Evolutionary conservation across 2,113 vertebrate species (phyloP).

Genomic region (Daubentonia madagascariensis): DNA sequence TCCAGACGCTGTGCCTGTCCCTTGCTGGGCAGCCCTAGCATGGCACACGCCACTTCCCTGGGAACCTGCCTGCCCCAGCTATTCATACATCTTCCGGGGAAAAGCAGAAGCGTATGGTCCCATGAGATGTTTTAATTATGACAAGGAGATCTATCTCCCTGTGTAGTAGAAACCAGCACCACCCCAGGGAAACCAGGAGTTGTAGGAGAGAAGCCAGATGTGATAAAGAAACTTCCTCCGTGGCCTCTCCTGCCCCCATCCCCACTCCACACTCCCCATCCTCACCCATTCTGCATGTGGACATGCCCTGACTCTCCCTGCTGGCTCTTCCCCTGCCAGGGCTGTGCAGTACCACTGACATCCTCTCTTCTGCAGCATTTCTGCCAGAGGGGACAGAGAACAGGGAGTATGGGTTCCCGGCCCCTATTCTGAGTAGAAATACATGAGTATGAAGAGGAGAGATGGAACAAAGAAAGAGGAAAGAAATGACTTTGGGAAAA

Average conservation of each 20-base stretch:
- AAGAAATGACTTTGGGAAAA: background rate
- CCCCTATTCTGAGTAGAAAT: background rate
- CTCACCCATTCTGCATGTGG: background rate
- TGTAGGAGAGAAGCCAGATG: background rate
- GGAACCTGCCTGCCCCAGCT: background rate
- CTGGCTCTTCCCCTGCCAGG: background rate
- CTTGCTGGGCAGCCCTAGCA: background rate
- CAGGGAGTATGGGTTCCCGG: background rate
- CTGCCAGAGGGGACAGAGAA: background rate
- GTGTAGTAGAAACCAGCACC: background rate
- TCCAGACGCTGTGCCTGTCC: background rate
- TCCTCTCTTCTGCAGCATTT: background rate
- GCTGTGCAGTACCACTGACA: accelerated
- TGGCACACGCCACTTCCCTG: background rate
- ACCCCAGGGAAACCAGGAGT: background rate
- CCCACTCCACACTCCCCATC: background rate
- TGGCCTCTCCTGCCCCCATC: accelerated
- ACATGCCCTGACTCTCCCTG: accelerated
- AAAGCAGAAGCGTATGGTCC: background rate
- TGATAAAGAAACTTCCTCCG: background rate
- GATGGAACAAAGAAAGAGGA: background rate
- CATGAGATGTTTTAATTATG: background rate
- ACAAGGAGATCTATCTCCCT: background rate
- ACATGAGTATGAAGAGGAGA: background rate
- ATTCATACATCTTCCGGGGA: background rate